Conservation (phyloP, 2,888 invertebrate species). For the Saturnia japonica region DNA sequence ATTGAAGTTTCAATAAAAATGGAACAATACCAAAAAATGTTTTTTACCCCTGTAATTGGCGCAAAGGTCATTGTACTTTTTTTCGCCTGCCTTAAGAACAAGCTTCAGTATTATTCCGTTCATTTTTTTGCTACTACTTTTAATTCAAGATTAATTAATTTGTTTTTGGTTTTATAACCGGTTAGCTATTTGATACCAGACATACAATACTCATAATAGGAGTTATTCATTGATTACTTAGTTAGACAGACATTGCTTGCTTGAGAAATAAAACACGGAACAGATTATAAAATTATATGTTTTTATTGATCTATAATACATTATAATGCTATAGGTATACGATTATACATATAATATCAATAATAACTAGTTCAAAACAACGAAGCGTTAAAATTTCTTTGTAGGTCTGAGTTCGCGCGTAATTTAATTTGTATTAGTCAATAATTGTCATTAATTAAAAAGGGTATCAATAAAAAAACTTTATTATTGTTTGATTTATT, state of each 20-base stretch:
- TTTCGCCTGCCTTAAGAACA: too few species aligned
- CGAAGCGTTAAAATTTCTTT: constrained; percentile 2
- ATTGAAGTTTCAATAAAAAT: too few species aligned
- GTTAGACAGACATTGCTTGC: background rate
- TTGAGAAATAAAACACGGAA: background rate
- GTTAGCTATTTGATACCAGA: too few species aligned
- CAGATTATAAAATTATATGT: constrained; percentile 4
- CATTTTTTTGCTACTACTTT: too few species aligned
- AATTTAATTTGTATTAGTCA: background rate
- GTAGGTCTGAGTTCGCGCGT: background rate
- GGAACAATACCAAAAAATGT: too few species aligned
- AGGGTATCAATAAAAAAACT: background rate
- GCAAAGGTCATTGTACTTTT: too few species aligned
- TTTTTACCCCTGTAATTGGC: too few species aligned
- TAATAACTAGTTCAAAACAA: background rate
- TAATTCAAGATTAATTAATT: too few species aligned
- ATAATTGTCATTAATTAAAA: background rate
- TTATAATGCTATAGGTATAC: background rate
- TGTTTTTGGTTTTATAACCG: too few species aligned
- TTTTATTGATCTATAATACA: constrained; percentile 6
- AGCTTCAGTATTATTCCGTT: too few species aligned
- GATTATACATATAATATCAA: background rate
- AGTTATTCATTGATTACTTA: too few species aligned
- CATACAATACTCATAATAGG: too few species aligned
- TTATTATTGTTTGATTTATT: background rate